phyloP scores from a whole-genome alignment of 2,113 vertebrate species.

The Barnardius zonarius region DNA sequence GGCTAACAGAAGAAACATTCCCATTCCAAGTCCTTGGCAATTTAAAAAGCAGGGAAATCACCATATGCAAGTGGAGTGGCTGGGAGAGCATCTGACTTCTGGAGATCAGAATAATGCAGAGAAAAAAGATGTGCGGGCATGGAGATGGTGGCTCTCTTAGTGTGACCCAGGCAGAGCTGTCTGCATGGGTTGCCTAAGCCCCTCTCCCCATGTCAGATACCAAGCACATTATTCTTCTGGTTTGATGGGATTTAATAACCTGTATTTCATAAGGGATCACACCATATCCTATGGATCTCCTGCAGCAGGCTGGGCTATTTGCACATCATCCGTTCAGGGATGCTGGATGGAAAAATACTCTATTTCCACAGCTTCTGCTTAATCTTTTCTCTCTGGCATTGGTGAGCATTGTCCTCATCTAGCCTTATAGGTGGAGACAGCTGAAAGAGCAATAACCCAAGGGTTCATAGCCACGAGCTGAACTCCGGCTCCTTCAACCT shows the following conservation, averaged over 20 bases:
- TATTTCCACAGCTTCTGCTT: not conserved
- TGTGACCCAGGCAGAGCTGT: not conserved
- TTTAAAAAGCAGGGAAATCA: not conserved
- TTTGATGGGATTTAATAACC: not conserved
- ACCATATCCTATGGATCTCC: not conserved
- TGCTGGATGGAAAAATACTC: slow-evolving; percentile 39
- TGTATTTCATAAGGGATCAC: not conserved
- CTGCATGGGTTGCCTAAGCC: not conserved
- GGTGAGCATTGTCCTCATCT: slow-evolving; percentile 18
- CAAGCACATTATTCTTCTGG: rapidly evolving
- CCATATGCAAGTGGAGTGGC: rapidly evolving
- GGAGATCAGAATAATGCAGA: not conserved
- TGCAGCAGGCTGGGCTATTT: not conserved
- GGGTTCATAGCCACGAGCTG: not conserved
- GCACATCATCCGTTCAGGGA: not conserved
- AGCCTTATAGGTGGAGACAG: slow-evolving; percentile 41
- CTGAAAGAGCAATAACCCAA: slow-evolving; percentile 30
- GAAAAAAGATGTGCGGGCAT: not conserved
- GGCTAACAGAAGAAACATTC: not conserved
- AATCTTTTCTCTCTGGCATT: slow-evolving; percentile 27
- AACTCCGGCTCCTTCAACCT: not conserved
- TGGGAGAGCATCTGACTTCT: not conserved
- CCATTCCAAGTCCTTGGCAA: not conserved
- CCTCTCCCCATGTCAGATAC: rapidly evolving
- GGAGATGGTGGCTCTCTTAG: not conserved